phyloP scores from a whole-genome alignment of 1,140 invertebrate genomes.

The Magallana angulata region DNA sequence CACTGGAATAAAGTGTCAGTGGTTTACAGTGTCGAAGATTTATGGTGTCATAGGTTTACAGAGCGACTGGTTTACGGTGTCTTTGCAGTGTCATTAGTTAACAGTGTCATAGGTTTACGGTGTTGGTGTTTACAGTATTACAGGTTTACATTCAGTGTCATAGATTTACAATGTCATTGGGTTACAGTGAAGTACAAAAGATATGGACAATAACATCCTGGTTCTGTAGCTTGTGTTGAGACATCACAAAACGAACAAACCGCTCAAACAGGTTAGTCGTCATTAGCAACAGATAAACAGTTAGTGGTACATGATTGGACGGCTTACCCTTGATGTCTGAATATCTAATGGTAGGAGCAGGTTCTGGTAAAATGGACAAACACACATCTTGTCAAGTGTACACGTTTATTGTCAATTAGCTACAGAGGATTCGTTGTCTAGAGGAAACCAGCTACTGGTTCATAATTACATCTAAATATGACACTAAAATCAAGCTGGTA shows the following conservation, averaged over 20 bases:
- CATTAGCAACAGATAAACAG: not conserved
- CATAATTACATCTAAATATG: not conserved
- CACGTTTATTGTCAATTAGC: constrained; percentile 6
- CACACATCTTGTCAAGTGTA: constrained; percentile 22
- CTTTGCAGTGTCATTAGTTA: too few species aligned
- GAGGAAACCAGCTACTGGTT: not conserved
- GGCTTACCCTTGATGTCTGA: constrained; percentile 30
- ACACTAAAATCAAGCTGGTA: not conserved
- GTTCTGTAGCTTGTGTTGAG: too few species aligned
- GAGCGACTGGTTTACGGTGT: too few species aligned
- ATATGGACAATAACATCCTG: too few species aligned
- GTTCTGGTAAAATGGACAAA: constrained; percentile 37
- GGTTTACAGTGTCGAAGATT: too few species aligned
- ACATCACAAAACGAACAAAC: not conserved
- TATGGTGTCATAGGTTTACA: too few species aligned
- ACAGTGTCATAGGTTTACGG: too few species aligned
- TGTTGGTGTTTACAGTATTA: too few species aligned
- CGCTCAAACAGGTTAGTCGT: not conserved
- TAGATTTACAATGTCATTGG: too few species aligned
- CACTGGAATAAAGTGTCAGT: too few species aligned
- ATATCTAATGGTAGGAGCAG: constrained; percentile 29
- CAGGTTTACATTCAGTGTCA: too few species aligned
- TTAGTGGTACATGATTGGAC: not conserved
- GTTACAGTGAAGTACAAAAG: too few species aligned
- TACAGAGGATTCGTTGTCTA: constrained; percentile 27